These are phyloP conservation scores for Eleutherodactylus coqui DNA, from an alignment of 2,797 vertebrate genomes.

Conservation along the genomic window DNA sequence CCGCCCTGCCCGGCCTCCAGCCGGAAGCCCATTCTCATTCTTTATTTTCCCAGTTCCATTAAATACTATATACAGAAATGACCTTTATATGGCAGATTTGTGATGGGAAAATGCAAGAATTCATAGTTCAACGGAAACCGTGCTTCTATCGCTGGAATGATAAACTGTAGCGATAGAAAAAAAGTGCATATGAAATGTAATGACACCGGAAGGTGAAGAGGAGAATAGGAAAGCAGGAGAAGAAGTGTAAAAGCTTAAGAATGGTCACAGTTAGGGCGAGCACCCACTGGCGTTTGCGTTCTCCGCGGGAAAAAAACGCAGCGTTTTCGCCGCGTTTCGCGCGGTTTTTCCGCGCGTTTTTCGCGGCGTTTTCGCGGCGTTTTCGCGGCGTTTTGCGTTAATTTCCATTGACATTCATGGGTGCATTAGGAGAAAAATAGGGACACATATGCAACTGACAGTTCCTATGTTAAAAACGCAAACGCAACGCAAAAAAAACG, in stretches of 20 bases:
- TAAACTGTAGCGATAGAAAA: constrained; percentile 10
- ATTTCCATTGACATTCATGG: no score
- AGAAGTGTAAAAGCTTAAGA: neutral
- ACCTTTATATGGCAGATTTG: constrained; percentile 52
- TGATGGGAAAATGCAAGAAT: constrained; percentile 45
- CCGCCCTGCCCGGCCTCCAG: neutral
- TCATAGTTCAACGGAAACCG: constrained; percentile 25
- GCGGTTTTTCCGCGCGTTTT: no score
- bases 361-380: no score
- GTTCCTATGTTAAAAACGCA: no score
- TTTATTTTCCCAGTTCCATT: constrained; percentile 40
- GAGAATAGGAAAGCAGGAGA: neutral
- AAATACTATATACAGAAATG: constrained; percentile 19
- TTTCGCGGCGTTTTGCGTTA: no score
- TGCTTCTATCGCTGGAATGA: constrained; percentile 11
- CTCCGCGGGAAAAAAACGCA: no score
- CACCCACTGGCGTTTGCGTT: no score
- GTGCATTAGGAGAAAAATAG: no score
- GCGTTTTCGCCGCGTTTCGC: no score
- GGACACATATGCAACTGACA: no score
- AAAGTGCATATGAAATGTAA: neutral
- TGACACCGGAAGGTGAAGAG: neutral
- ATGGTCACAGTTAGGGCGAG: neutral
- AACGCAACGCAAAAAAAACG: no score
- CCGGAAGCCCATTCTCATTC: constrained; percentile 22